phyloP scores from a whole-genome alignment of 2,113 vertebrate species.

The Osmerus mordax region DNA sequence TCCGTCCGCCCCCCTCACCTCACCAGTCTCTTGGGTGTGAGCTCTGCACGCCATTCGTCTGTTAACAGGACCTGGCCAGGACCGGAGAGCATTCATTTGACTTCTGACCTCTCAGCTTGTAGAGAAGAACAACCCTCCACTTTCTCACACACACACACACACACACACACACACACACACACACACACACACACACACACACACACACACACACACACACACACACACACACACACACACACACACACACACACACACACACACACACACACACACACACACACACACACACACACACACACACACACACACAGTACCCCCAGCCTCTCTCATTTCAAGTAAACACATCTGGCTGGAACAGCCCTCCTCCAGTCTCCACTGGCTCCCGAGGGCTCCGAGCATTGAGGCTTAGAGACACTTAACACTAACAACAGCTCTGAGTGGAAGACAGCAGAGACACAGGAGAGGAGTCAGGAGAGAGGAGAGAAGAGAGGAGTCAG shows the following conservation, averaged over 20 bases:
- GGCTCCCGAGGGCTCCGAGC: slow-evolving; percentile 6
- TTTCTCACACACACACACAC: neutral
- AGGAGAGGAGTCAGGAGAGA: neutral
- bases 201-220: neutral
- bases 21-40: too few relatives aligned
- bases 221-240: too few relatives aligned
- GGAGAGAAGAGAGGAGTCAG: neutral
- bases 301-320: slow-evolving; percentile 21
- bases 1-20: too few relatives aligned
- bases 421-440: slow-evolving; percentile 19
- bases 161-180: too few relatives aligned
- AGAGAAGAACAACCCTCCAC: too few relatives aligned
- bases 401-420: slow-evolving; percentile 14
- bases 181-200: slow-evolving; percentile 19
- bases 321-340: slow-evolving; percentile 17
- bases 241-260: neutral
- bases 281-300: too few relatives aligned
- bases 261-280: neutral
- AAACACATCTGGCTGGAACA: slow-evolving; percentile 5
- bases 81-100: too few relatives aligned
- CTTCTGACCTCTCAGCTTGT: too few relatives aligned
- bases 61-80: too few relatives aligned
- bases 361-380: slow-evolving; percentile 30
- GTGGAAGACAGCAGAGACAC: neutral
- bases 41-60: too few relatives aligned